Percentiles rank a stretch among this genome's conserved stretches.
Conservation (phyloP, 2,888 invertebrate genomes). For the Caenorhabditis sp. region DNA sequence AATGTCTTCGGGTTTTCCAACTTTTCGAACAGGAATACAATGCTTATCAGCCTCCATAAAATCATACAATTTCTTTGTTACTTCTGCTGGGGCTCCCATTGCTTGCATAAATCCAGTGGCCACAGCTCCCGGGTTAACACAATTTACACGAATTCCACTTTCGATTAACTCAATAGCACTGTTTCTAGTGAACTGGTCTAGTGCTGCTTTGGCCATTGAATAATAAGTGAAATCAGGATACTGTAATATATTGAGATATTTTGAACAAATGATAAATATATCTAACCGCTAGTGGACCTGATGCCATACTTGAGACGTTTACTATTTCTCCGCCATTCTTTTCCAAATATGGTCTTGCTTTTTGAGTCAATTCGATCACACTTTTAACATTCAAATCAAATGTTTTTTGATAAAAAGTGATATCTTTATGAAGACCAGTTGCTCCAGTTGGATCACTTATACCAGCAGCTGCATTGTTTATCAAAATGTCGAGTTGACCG, state of each 20-base stretch:
- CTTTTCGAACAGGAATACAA: constrained; percentile 2
- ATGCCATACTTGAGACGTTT: constrained; percentile 32
- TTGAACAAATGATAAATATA: too few relatives aligned
- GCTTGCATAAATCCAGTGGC: constrained; percentile 20
- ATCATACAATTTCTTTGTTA: not conserved
- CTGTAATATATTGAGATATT: not conserved
- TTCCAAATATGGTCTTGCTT: constrained; percentile 23
- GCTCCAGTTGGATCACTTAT: not conserved
- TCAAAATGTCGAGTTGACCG: not conserved
- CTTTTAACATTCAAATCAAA: constrained; percentile 1
- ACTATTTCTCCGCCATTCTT: constrained; percentile 29
- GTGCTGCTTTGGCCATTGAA: constrained; percentile 29
- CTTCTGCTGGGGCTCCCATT: constrained; percentile 10
- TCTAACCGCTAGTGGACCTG: constrained; percentile 30
- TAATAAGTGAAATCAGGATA: constrained; percentile 7
- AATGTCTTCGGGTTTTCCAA: constrained; percentile 5
- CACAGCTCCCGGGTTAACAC: constrained; percentile 20
- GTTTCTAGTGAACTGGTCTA: constrained; percentile 28
- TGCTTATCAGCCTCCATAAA: constrained; percentile 2
- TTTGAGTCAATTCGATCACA: constrained; percentile 25
- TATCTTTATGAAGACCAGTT: not conserved
- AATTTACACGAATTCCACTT: constrained; percentile 27
- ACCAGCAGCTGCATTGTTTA: not conserved
- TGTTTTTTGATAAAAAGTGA: not conserved
- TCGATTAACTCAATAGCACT: constrained; percentile 18